Base-by-base conservation (phyloP, 2,888 invertebrate species). In the Caenorhabditis parvicauda region DNA sequence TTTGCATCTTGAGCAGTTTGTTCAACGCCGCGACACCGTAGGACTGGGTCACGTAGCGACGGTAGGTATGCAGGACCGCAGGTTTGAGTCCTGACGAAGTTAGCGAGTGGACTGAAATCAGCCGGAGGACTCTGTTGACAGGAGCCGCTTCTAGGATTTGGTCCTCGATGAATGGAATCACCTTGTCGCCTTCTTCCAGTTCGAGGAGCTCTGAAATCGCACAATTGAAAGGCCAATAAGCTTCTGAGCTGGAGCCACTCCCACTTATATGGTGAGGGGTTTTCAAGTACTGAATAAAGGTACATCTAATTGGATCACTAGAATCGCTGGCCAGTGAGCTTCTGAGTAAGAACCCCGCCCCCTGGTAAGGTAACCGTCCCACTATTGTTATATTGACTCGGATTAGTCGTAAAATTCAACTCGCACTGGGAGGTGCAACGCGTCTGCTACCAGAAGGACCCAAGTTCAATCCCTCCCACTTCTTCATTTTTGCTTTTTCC, bases 21-120 rank as follows among this genome's bases (percentile, higher is more conserved):
- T 67, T 67, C 21, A 77, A 53, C 2, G 61, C 64, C 6, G 73
- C 64, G 7, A 68, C 57, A 4, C 81, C 81, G 60, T 79, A 81
- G 4, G 66, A 64, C 74, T 81, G 54, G 46, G 64, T 63, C 9
- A 75, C 64, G 19, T 70, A 51, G 41, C 67, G 58, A 22, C 70
- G 56, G 48, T 75, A 90, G 74, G 86, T 86, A 65, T 88, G 88
- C 51, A 91, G 69, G 0, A 94, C 86, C 82, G 92, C 92, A 2
- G 88, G 89, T 82, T 94, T 94, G 3, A 98, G 85, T 0, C 98
- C 98, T 19, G 92, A 92, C 54, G 90, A 90, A 2, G 92, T 91
- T 19, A 89, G 86, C 62, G 92, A 93, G 83, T 98, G 96, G 51
- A 96, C 87, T 82, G 92, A 92, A 60, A 98, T 88, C 5, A 98